phyloP scores from a whole-genome alignment of 2,113 vertebrate species.

The Electrona antarctica region DNA sequence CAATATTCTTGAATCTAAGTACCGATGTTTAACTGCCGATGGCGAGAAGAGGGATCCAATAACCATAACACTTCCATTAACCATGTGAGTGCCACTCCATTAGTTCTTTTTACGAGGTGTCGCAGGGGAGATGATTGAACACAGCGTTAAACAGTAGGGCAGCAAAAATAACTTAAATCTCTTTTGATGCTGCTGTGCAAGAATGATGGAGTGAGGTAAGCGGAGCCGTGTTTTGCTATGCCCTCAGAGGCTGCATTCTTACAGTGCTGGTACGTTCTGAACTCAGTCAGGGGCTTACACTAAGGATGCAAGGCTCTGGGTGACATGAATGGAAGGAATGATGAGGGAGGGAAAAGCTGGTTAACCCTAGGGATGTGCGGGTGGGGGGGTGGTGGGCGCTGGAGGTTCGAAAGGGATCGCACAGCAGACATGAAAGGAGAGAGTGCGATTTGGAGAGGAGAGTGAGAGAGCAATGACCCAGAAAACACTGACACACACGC shows the following conservation, averaged over 20 bases:
- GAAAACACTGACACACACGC: conserved; percentile 68
- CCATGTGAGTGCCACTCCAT: conserved; percentile 7
- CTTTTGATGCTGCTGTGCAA: neutral
- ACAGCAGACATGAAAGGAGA: conserved; percentile 48
- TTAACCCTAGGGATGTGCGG: neutral
- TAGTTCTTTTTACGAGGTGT: neutral
- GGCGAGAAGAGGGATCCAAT: conserved; percentile 35
- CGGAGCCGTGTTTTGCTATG: conserved; percentile 29
- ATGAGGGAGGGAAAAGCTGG: neutral
- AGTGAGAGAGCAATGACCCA: conserved; percentile 77
- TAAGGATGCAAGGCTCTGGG: conserved; percentile 14
- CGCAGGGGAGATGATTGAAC: conserved; percentile 46
- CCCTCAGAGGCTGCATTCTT: conserved; percentile 46
- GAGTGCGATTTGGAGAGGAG: conserved; percentile 40
- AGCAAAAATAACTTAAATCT: conserved; percentile 41
- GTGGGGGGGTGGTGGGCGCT: neutral
- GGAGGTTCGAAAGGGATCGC: neutral
- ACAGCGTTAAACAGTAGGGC: conserved; percentile 11
- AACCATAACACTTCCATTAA: conserved; percentile 14
- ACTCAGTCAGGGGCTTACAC: conserved; percentile 55
- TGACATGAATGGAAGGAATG: too few species aligned
- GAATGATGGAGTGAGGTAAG: conserved; percentile 49
- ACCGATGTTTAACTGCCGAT: conserved; percentile 10
- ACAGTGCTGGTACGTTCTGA: conserved; percentile 41
- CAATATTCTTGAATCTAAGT: conserved; percentile 51